Base-by-base conservation (phyloP, 2,888 invertebrate species). In the Trachelus troglodyta region DNA sequence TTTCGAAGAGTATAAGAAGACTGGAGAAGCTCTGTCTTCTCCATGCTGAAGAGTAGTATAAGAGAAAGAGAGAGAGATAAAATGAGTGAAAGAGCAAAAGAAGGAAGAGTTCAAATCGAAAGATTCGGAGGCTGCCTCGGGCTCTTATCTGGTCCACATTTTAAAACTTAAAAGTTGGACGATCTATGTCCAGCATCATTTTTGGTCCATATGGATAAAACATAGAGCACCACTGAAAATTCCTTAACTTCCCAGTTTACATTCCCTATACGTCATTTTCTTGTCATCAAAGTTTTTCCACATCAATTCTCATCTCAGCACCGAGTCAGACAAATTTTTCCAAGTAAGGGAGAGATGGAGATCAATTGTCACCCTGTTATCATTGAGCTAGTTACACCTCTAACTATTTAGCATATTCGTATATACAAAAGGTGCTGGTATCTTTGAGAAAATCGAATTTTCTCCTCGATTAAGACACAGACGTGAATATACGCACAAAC, bases 81-180 rank as follows among this genome's bases (percentile, higher is more conserved):
- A 83, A 80, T 76, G 80, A 82, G 81, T 81, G 80, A 84, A 81
- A 81, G 79, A 81, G 81, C 79, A 79, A 81, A 82, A 81, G 31
- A 34, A 82, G 85, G 85, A 80, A 79, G 71, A 87, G 84, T 87
- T 87, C 79, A 81, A 86, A 84, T 84, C 84, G 84, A 81, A 81
- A 83, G 82, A 83, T 83, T 83, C 80, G 84, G 81, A 81, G 77
- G 78, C 77, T 80, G 79, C 80, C 78, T 78, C 79, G 79, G 76
- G 79, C 82, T 83, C 83, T 87, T 86, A 86, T 88, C 87, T 86
- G 82, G 84, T 78, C 82, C 84, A 86, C 86, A 87, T 86, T 87
- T 85, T 83, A 84, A 85, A 87, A 83, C 84, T 86, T 77, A 71
- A 80, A 86, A 87, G 83, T 87, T 71, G 12, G 34, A 31, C 71